Percentiles rank a stretch among this genome's conserved stretches.
These are phyloP conservation scores for Serranus cabrilla DNA, from an alignment of 2,797 vertebrate species.

Conservation along the genomic window DNA sequence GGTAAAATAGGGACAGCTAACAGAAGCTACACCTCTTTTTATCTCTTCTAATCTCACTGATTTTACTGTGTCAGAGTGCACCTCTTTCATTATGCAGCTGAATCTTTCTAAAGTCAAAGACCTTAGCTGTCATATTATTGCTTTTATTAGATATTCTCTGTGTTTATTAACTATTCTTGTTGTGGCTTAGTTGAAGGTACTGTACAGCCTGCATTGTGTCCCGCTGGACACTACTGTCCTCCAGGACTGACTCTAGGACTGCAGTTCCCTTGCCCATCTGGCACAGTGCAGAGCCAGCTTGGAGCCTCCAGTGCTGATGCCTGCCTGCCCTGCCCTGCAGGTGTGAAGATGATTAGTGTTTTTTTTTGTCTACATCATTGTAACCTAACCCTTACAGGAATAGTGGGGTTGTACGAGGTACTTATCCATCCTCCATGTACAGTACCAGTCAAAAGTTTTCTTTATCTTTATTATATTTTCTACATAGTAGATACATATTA, in stretches of 20 bases:
- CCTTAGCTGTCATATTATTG: neutral
- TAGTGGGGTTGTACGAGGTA: too few species aligned
- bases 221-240: slow-evolving; percentile 87
- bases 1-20: slow-evolving; percentile 1
- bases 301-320: slow-evolving; percentile 80
- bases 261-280: slow-evolving; percentile 86
- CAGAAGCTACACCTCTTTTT: neutral
- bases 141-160: neutral
- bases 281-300: slow-evolving; percentile 84
- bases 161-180: neutral
- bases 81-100: neutral
- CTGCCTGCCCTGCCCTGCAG: slow-evolving; percentile 88
- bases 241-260: slow-evolving; percentile 78
- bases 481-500: too few species aligned
- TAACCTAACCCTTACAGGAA: neutral
- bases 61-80: neutral
- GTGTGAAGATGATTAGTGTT: slow-evolving; percentile 68
- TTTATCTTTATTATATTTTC: too few species aligned
- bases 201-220: slow-evolving; percentile 78
- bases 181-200: slow-evolving; percentile 79
- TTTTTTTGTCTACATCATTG: slow-evolving; percentile 7
- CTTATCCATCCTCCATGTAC: too few species aligned
- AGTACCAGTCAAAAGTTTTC: too few species aligned
- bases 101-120: slow-evolving; percentile 10
- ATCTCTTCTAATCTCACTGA: slow-evolving; percentile 11